phyloP scores from a whole-genome alignment of 2,797 vertebrate species.

The Monodelphis domestica region DNA sequence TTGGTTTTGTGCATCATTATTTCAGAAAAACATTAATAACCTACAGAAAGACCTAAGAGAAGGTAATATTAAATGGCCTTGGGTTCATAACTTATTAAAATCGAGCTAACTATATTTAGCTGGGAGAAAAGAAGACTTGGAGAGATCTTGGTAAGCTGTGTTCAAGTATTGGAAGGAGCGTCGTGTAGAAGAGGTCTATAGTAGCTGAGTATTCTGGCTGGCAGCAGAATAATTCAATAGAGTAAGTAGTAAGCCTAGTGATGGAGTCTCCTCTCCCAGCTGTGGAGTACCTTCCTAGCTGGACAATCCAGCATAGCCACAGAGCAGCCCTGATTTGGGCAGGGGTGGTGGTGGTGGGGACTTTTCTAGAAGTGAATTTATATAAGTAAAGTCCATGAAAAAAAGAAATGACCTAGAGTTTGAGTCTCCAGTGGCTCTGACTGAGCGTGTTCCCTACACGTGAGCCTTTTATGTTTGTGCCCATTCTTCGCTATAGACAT shows the following conservation, averaged over 20 bases:
- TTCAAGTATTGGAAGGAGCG: not conserved
- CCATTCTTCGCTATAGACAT: not conserved
- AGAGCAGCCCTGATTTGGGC: not conserved
- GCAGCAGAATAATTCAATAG: not conserved
- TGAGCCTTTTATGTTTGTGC: not conserved
- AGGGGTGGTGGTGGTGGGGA: no score
- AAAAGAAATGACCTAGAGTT: not conserved
- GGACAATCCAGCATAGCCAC: not conserved
- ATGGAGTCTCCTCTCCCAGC: not conserved
- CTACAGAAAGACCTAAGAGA: not conserved
- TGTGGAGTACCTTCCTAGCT: not conserved
- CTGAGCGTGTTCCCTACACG: not conserved
- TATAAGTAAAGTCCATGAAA: not conserved
- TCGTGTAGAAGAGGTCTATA: not conserved
- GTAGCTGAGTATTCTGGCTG: not conserved
- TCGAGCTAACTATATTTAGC: not conserved
- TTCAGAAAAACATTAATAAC: not conserved
- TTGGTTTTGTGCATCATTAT: not conserved
- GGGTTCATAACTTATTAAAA: not conserved
- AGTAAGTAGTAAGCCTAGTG: not conserved
- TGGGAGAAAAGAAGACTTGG: not conserved
- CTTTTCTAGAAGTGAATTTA: not conserved
- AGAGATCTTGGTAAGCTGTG: not conserved
- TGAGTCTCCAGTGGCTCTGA: not conserved
- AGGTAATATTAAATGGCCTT: not conserved